These are phyloP conservation scores for Acanthochromis polyacanthus DNA, from an alignment of 2,113 vertebrate genomes.

Conservation along the genomic window DNA sequence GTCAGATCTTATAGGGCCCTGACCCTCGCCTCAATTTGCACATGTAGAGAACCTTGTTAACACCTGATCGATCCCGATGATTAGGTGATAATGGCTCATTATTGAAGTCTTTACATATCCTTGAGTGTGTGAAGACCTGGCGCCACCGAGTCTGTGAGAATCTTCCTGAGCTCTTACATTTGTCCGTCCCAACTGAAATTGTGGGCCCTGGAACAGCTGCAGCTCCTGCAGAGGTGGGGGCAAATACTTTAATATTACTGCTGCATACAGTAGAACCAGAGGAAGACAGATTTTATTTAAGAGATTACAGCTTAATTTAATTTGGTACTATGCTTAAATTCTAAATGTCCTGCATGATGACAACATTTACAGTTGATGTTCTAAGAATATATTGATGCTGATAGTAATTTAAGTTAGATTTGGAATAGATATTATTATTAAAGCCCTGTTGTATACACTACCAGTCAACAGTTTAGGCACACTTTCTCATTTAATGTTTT, in stretches of 20 bases:
- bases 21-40: conserved; percentile 67
- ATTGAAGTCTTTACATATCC: conserved; percentile 86
- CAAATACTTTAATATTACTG: conserved; percentile 9
- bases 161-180: conserved; percentile 68
- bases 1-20: conserved; percentile 48
- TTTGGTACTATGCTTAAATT: no score
- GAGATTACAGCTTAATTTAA: no score
- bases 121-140: conserved; percentile 85
- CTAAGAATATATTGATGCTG: no score
- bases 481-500: no score
- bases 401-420: no score
- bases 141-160: conserved; percentile 84
- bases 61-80: conserved; percentile 83
- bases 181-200: conserved; percentile 68
- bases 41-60: conserved; percentile 78
- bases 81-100: conserved; percentile 86
- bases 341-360: no score
- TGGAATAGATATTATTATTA: no score
- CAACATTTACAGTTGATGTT: no score
- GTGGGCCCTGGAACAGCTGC: conserved; percentile 48
- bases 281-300: not conserved
- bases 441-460: no score
- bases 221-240: conserved; percentile 31
- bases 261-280: conserved; percentile 15
- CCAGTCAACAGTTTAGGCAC: no score